These are phyloP conservation scores for Epinephelus moara DNA, from an alignment of 2,113 vertebrate genomes.

Conservation along the genomic window DNA sequence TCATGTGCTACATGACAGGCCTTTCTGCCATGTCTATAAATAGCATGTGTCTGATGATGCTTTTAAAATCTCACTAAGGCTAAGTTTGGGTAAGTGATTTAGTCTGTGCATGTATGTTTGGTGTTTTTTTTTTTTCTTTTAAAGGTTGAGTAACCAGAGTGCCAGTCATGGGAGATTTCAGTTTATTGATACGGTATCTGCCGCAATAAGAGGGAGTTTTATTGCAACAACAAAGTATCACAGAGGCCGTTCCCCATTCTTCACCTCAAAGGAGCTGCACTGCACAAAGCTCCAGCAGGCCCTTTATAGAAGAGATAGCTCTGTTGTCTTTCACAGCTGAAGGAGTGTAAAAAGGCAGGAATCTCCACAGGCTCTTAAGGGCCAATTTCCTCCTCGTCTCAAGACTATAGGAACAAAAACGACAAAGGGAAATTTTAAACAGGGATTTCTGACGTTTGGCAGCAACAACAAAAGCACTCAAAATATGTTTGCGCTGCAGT, in stretches of 20 bases:
- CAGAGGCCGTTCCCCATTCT: constrained; percentile 48
- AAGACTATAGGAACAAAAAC: constrained; percentile 59
- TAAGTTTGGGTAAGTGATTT: constrained; percentile 28
- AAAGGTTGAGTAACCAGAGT: background rate
- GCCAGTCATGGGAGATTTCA: constrained; percentile 4
- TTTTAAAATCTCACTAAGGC: constrained; percentile 31
- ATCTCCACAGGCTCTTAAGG: constrained; percentile 76
- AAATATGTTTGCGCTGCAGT: constrained; percentile 27
- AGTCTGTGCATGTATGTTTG: background rate
- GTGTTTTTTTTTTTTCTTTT: background rate
- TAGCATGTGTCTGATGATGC: constrained; percentile 40
- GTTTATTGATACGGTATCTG: constrained; percentile 56
- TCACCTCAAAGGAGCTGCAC: constrained; percentile 61
- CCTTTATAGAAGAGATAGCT: constrained; percentile 55
- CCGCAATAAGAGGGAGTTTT: constrained; percentile 65
- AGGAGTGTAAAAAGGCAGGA: constrained; percentile 72
- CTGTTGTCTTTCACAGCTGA: constrained; percentile 80
- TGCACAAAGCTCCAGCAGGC: constrained; percentile 58
- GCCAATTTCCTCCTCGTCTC: constrained; percentile 78
- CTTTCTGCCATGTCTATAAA: constrained; percentile 52
- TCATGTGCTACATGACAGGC: constrained; percentile 18
- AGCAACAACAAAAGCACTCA: constrained; percentile 50
- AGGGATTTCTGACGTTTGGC: constrained; percentile 62
- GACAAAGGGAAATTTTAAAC: constrained; percentile 68
- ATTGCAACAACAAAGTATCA: constrained; percentile 71